Percentiles rank a stretch among this genome's conserved stretches.
phyloP scores from a whole-genome alignment of 2,888 invertebrate species.

The Mylabris sibirica region DNA sequence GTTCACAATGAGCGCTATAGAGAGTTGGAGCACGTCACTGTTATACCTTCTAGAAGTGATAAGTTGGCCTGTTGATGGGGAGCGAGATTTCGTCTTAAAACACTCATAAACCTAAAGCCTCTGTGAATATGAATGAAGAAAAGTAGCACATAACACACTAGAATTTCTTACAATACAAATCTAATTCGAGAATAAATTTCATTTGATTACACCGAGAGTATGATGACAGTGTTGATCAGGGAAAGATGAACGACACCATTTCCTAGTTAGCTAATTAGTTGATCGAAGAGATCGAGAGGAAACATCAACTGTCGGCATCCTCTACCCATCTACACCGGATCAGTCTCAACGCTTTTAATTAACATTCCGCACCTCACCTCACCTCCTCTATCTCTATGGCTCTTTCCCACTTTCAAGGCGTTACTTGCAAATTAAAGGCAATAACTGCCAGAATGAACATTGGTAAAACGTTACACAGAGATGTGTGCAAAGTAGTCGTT shows the following conservation, averaged over 20 bases:
- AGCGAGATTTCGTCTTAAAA: conserved; percentile 11
- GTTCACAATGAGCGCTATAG: conserved; percentile 11
- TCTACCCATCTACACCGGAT: conserved; percentile 34
- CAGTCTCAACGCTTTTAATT: conserved; percentile 59
- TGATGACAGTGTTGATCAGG: conserved; percentile 25
- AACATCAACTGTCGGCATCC: conserved; percentile 46
- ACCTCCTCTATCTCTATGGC: conserved; percentile 47
- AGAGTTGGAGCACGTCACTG: conserved; percentile 13
- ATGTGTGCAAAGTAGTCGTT: conserved; percentile 56
- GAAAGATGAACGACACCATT: conserved; percentile 30
- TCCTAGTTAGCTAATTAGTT: conserved; percentile 35
- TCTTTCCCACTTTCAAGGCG: conserved; percentile 50
- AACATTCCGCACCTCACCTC: conserved; percentile 62
- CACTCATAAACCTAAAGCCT: conserved; percentile 3
- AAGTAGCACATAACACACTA: neutral
- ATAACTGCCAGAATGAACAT: conserved; percentile 60
- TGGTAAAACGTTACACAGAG: conserved; percentile 55
- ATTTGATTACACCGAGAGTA: neutral
- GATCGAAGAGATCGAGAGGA: conserved; percentile 45
- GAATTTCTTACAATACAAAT: neutral
- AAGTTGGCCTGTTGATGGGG: conserved; percentile 14
- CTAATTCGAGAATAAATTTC: neutral
- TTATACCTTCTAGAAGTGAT: conserved; percentile 9
- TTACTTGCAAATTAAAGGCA: conserved; percentile 61
- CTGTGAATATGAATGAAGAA: neutral